Conservation (phyloP, 1,140 invertebrate genomes). For the Akabosia matsudoensis region DNA sequence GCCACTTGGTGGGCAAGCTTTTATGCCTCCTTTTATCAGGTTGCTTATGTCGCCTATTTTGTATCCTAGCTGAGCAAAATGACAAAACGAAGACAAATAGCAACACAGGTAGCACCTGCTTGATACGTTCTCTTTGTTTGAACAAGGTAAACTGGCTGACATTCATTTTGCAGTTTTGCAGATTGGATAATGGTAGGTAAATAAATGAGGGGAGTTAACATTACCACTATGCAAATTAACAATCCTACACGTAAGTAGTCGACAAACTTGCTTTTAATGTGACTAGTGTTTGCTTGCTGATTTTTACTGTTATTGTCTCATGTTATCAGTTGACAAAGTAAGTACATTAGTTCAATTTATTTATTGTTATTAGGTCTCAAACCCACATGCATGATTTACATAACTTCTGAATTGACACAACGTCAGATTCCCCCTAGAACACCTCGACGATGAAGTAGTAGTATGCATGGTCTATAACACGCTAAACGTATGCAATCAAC, state of each 20-base stretch:
- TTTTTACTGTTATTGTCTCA: neutral
- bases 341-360: conserved; percentile 10
- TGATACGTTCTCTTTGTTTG: neutral
- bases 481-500: no score
- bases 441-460: no score
- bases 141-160: neutral
- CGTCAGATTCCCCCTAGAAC: neutral
- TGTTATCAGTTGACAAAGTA: neutral
- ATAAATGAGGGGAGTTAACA: neutral
- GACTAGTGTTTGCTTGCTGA: neutral
- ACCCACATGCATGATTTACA: neutral
- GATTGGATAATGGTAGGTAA: neutral
- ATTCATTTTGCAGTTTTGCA: neutral
- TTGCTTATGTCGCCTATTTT: no score
- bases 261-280: neutral
- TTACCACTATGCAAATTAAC: neutral
- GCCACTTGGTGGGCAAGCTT: conserved; percentile 2
- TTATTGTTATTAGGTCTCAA: conserved; percentile 8
- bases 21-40: neutral
- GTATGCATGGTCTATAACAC: no score
- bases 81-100: neutral
- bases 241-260: neutral
- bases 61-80: neutral
- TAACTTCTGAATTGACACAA: neutral
- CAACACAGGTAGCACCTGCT: conserved; percentile 18